phyloP scores from a whole-genome alignment of 2,113 vertebrate genomes.

The Myotis brandtii region DNA sequence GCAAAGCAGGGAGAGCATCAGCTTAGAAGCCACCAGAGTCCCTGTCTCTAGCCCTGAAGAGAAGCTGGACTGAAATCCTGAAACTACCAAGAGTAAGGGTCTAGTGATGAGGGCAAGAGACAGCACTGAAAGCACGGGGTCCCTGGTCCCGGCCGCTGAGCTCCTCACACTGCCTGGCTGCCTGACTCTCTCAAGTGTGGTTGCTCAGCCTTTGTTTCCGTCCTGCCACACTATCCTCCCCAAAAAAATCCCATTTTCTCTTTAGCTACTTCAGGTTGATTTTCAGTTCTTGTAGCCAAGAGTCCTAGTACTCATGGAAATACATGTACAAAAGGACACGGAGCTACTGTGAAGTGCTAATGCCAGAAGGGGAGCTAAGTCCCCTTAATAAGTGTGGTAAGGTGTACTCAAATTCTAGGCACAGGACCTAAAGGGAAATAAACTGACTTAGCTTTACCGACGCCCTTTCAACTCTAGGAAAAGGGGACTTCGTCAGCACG shows the following conservation, averaged over 20 bases:
- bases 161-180: not conserved
- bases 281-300: not conserved
- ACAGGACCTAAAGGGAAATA: not conserved
- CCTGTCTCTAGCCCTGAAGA: not conserved
- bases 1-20: not conserved
- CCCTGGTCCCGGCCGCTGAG: not conserved
- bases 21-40: not conserved
- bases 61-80: not conserved
- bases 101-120: not conserved
- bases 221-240: not conserved
- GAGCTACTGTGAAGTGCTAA: not conserved
- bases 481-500: not conserved
- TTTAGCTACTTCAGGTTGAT: not conserved
- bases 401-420: not conserved
- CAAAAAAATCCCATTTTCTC: not conserved
- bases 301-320: not conserved
- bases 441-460: not conserved
- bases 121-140: rapidly evolving
- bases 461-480: not conserved
- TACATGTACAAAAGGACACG: not conserved
- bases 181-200: not conserved
- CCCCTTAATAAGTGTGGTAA: not conserved
- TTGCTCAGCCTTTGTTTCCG: not conserved
- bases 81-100: not conserved
- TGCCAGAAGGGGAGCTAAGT: not conserved